phyloP scores from a whole-genome alignment of 1,140 invertebrate species.

The Dreissena polymorpha region DNA sequence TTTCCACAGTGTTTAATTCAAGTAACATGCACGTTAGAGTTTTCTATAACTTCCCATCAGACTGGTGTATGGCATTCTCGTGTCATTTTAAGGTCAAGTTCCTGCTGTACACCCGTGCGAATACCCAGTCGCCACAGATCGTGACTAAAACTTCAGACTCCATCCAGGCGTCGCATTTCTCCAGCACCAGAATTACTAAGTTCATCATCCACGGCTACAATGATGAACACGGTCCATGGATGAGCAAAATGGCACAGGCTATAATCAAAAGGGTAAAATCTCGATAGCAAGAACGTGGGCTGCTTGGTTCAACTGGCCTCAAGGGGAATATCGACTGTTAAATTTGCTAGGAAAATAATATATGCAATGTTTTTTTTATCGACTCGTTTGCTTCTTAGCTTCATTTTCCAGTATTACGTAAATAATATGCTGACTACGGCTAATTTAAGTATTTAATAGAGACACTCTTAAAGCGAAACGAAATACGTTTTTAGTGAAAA shows the following conservation, averaged over 20 bases:
- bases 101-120: slow-evolving; percentile 55
- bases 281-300: neutral
- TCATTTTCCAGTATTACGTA: no score
- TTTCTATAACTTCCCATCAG: neutral
- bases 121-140: slow-evolving; percentile 40
- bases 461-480: no score
- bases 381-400: no score
- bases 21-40: neutral
- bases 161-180: slow-evolving; percentile 74
- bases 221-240: slow-evolving; percentile 93
- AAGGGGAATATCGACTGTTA: neutral
- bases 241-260: slow-evolving; percentile 94
- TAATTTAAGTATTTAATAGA: no score
- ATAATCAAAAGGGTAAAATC: slow-evolving; percentile 79
- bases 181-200: slow-evolving; percentile 79
- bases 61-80: neutral
- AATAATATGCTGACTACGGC: no score
- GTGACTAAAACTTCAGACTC: slow-evolving; percentile 40
- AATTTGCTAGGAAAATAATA: neutral
- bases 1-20: no score
- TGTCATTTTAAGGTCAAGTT: slow-evolving; percentile 39
- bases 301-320: neutral
- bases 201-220: slow-evolving; percentile 97
- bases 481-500: no score
- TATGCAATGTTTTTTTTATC: neutral